These are phyloP conservation scores for Turdus rufiventris DNA, from an alignment of 2,113 vertebrate species.

Conservation along the genomic window DNA sequence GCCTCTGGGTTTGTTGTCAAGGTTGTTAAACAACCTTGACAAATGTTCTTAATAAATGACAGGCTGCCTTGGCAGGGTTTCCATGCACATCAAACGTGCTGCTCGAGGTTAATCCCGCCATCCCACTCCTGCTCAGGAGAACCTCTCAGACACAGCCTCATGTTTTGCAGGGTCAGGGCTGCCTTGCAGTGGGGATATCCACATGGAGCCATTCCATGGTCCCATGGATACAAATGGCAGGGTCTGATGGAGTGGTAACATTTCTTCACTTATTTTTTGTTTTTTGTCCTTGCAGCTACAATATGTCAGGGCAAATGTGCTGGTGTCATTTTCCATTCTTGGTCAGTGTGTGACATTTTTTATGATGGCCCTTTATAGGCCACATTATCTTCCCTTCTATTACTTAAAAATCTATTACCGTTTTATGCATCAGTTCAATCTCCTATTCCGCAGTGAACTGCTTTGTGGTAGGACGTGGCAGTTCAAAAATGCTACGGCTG, in stretches of 20 bases:
- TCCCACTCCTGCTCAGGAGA: neutral
- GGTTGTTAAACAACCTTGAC: constrained; percentile 63
- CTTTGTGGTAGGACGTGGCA: neutral
- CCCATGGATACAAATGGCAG: rapidly evolving
- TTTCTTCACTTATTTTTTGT: neutral
- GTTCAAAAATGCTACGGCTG: neutral
- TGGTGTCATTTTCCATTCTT: neutral
- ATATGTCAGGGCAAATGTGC: neutral
- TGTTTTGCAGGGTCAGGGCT: neutral
- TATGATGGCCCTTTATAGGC: constrained; percentile 23
- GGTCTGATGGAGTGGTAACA: neutral
- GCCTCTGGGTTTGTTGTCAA: constrained; percentile 60
- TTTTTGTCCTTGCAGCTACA: neutral
- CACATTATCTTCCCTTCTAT: constrained; percentile 24
- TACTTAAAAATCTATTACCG: constrained; percentile 39
- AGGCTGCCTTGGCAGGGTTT: constrained; percentile 54
- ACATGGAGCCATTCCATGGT: rapidly evolving
- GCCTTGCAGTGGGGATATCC: neutral
- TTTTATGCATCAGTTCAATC: constrained; percentile 42
- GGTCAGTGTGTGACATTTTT: constrained; percentile 8
- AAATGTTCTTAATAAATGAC: constrained; percentile 60
- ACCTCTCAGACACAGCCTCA: neutral
- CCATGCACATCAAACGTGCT: constrained; percentile 16
- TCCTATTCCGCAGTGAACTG: neutral
- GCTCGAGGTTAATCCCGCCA: neutral